phyloP scores from a whole-genome alignment of 2,888 invertebrate species.

The Choreutis nemorana region DNA sequence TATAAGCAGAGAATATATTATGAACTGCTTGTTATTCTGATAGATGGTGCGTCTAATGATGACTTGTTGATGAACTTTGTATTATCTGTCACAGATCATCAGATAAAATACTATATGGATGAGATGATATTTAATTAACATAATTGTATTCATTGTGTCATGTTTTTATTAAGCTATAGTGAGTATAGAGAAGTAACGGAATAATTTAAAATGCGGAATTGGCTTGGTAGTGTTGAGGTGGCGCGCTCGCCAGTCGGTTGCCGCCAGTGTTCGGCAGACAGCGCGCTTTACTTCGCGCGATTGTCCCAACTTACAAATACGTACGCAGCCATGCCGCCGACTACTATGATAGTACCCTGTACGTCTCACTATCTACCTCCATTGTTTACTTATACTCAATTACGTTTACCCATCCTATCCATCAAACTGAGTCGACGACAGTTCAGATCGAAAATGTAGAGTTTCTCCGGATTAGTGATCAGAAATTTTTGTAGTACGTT shows the following conservation, averaged over 20 bases:
- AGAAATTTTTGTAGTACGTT: too few species aligned
- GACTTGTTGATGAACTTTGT: too few species aligned
- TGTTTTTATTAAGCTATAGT: too few species aligned
- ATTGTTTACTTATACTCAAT: constrained; percentile 23
- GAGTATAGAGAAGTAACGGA: constrained; percentile 47
- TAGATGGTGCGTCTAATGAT: too few species aligned
- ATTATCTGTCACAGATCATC: constrained; percentile 4
- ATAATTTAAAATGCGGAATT: constrained; percentile 62
- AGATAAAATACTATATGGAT: constrained; percentile 7
- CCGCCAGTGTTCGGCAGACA: constrained; percentile 35
- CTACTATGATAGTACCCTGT: constrained; percentile 62
- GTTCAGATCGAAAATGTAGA: too few species aligned
- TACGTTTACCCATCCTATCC: constrained; percentile 8
- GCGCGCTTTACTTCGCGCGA: constrained; percentile 39
- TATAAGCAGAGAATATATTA: too few species aligned
- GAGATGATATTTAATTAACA: constrained; percentile 8
- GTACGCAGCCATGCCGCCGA: constrained; percentile 56
- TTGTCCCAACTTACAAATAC: constrained; percentile 18
- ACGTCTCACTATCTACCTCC: constrained; percentile 36
- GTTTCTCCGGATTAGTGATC: too few species aligned
- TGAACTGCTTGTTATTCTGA: too few species aligned
- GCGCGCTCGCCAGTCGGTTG: constrained; percentile 46
- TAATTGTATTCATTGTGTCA: constrained; percentile 9
- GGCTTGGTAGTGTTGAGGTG: constrained; percentile 41
- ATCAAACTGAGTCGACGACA: not conserved